Percentiles rank a stretch among this genome's conserved stretches.
phyloP scores from a whole-genome alignment of 1,140 invertebrate genomes.

The Megalonaias nervosa region DNA sequence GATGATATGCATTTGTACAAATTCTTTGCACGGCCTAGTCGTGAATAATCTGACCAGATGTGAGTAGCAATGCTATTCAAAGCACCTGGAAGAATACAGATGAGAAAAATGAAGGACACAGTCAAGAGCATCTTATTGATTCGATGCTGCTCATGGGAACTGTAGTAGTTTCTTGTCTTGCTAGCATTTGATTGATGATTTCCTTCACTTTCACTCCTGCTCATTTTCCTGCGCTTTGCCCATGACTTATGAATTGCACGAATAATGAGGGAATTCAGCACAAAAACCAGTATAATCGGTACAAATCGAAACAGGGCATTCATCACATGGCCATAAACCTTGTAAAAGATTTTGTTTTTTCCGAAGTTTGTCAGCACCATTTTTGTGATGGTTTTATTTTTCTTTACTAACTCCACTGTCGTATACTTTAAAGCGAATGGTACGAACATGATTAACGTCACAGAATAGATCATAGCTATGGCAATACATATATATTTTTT shows the following conservation, averaged over 20 bases:
- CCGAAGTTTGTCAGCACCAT: conserved; percentile 47
- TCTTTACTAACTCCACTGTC: conserved; percentile 20
- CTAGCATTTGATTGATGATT: not conserved
- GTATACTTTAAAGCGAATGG: conserved; percentile 58
- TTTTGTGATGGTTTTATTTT: conserved; percentile 25
- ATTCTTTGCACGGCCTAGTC: conserved; percentile 44
- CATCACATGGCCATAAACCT: conserved; percentile 51
- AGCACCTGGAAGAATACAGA: conserved; percentile 62
- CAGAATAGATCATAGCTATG: conserved; percentile 49
- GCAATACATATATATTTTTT: conserved; percentile 45
- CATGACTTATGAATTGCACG: conserved; percentile 49
- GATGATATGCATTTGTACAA: conserved; percentile 48
- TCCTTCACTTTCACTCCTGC: not conserved
- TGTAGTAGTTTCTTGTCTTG: conserved; percentile 25
- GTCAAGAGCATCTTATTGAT: conserved; percentile 62
- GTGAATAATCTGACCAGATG: conserved; percentile 44
- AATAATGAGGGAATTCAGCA: conserved; percentile 55
- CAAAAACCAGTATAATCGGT: conserved; percentile 47
- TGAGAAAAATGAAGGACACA: conserved; percentile 55
- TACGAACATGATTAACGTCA: conserved; percentile 54
- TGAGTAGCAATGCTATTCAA: conserved; percentile 51
- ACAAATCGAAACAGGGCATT: conserved; percentile 58
- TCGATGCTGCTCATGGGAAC: conserved; percentile 50
- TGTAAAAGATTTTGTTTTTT: conserved; percentile 45
- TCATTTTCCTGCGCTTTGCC: conserved; percentile 38